Conservation (phyloP, 2,113 vertebrate species). For the Upupa epops region DNA sequence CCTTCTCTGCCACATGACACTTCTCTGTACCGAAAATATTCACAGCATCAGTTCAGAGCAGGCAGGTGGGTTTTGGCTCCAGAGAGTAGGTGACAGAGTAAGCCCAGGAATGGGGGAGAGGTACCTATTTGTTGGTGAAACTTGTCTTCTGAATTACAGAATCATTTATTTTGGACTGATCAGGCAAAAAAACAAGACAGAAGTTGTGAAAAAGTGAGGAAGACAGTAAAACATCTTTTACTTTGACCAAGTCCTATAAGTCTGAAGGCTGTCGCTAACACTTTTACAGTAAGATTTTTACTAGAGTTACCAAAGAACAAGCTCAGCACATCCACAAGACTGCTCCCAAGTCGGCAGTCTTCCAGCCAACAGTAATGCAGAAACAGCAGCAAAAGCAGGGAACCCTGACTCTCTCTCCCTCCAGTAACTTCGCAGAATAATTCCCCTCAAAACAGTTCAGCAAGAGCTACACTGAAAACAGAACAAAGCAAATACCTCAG, state of each 20-base stretch:
- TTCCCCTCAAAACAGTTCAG: not conserved
- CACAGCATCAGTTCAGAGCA: not conserved
- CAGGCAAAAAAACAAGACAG: not conserved
- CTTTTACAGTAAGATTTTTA: too few relatives aligned
- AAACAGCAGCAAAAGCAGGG: not conserved
- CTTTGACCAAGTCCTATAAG: not conserved
- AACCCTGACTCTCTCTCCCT: not conserved
- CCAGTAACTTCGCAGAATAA: not conserved
- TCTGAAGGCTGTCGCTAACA: not conserved
- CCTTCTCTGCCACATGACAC: rapidly evolving
- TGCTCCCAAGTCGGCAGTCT: not conserved
- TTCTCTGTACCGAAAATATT: not conserved
- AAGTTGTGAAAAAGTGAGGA: not conserved
- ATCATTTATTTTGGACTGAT: not conserved
- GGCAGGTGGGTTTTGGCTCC: not conserved
- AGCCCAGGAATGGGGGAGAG: not conserved
- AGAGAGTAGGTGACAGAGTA: not conserved
- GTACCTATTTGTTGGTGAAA: not conserved
- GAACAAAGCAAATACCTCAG: not conserved
- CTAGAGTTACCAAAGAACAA: not conserved
- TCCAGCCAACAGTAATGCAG: not conserved
- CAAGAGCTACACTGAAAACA: not conserved
- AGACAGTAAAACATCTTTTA: not conserved
- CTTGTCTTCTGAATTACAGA: not conserved
- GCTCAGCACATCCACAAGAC: not conserved